Conservation (phyloP, 64 coral and sea anemone genomes). For the Porites australiensis region DNA sequence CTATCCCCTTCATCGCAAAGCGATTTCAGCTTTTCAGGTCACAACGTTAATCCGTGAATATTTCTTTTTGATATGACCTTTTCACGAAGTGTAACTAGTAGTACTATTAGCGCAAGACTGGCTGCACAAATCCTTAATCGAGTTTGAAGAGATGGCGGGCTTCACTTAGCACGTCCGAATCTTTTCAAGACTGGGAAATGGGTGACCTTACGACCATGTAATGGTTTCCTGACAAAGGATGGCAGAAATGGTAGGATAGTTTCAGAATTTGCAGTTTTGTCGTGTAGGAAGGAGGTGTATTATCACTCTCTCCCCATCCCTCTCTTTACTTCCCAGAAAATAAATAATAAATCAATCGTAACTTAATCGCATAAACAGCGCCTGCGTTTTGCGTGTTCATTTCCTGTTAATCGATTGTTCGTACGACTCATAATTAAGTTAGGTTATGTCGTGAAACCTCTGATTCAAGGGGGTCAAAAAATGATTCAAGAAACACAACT, state of each 20-base stretch:
- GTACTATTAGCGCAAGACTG: background rate
- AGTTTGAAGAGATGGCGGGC: background rate
- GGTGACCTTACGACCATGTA: too few species aligned
- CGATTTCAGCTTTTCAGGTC: conserved; percentile 37
- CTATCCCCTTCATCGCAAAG: conserved; percentile 23
- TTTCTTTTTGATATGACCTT: background rate
- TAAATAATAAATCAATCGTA: conserved; percentile 51
- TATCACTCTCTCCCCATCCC: too few species aligned
- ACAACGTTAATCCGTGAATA: conserved; percentile 38
- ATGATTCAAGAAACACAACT: too few species aligned
- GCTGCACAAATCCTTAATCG: background rate
- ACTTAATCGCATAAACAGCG: conserved; percentile 11
- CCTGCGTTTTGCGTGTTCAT: background rate
- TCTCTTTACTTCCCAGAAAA: background rate
- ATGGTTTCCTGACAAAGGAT: too few species aligned
- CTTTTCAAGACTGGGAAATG: background rate
- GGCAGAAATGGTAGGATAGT: background rate
- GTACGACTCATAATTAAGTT: background rate
- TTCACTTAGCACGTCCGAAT: background rate
- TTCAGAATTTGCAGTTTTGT: background rate
- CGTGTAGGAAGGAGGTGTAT: too few species aligned
- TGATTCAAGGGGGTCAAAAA: background rate
- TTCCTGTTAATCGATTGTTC: background rate
- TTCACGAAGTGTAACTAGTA: background rate
- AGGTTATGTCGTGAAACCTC: background rate